Evolutionary conservation across 92 coral and sea anemone genomes (phyloP), one percentile per base, ranked within the genome.

Genomic region (Epizoanthus rinbou): DNA sequence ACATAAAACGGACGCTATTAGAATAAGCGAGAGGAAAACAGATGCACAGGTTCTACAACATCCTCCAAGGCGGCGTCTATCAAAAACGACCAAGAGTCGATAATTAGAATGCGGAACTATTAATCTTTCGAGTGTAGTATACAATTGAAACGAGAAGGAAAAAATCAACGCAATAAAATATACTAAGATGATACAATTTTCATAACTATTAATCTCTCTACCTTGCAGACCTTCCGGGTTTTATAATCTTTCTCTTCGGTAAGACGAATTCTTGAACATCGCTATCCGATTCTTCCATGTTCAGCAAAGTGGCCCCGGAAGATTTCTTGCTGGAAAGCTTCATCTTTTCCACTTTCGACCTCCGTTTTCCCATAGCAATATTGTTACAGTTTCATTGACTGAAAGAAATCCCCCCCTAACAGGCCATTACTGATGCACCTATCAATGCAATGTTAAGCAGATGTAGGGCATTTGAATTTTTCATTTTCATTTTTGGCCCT

Each of bases 21-120:
- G 94, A 11, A 93, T 92, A 6, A 93, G 88, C 1, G 94, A 91
- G 14, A 93, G 87, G 80, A 93, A 80, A 14, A 93, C 89, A 4
- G 97, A 93, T 0, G 97, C 97, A 82, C 97, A 93, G 8, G 93
- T 92, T 37, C 97, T 79, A 82, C 97, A 93, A 69, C 97, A 93
- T 18, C 93, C 94, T 16, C 93, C 88, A 18, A 93, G 85, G 24
- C 94, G 90, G 76, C 80, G 84, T 86, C 84, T 76, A 35, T 2
- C 2, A 35, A 85, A 82, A 87, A 89, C 73, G 54, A 52, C 83
- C 54, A 60, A 5, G 47, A 76, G 9, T 50, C 16, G 35, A 41
- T 52, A 56, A 50, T 43, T 22, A 39, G 84, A 62, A 33, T 35
- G 10, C 64, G 41, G 64, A 76, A 86, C 31, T 53, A 53, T 53